phyloP scores from a whole-genome alignment of 2,888 invertebrate species.

The Schrankia costaestrigalis region DNA sequence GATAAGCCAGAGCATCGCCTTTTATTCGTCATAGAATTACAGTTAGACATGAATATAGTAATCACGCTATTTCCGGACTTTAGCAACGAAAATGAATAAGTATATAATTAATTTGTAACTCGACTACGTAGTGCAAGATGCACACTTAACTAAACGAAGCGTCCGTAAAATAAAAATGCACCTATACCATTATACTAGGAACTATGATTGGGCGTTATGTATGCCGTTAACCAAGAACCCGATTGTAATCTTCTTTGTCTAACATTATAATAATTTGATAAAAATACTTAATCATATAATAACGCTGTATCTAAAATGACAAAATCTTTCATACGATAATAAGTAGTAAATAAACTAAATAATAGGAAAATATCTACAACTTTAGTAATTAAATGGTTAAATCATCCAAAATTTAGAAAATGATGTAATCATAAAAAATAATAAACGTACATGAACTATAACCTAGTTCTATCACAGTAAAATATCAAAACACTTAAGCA shows the following conservation, averaged over 20 bases:
- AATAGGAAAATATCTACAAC: conserved; percentile 9
- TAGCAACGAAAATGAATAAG: too few species aligned
- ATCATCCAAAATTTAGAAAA: conserved; percentile 12
- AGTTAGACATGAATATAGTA: too few species aligned
- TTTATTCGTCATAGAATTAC: too few species aligned
- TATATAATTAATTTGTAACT: neutral
- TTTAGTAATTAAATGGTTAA: conserved; percentile 7
- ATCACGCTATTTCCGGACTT: too few species aligned
- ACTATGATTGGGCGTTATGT: conserved; percentile 42
- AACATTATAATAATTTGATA: neutral
- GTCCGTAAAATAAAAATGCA: conserved; percentile 66
- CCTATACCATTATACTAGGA: conserved; percentile 67
- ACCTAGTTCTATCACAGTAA: conserved; percentile 78
- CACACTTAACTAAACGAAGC: conserved; percentile 5
- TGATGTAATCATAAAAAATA: conserved; percentile 35
- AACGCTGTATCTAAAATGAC: conserved; percentile 2
- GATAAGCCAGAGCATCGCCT: too few species aligned
- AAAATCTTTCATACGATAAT: neutral
- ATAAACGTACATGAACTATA: conserved; percentile 35
- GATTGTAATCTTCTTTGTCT: conserved; percentile 12
- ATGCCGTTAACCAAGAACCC: conserved; percentile 12
- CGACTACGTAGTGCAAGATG: neutral
- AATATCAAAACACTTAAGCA: conserved; percentile 59
- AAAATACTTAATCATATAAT: neutral
- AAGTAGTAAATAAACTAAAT: too few species aligned